Evolutionary conservation across 2,113 vertebrate species (phyloP), one percentile per base, ranked within the genome.

Genomic region (Trachemys scripta): DNA sequence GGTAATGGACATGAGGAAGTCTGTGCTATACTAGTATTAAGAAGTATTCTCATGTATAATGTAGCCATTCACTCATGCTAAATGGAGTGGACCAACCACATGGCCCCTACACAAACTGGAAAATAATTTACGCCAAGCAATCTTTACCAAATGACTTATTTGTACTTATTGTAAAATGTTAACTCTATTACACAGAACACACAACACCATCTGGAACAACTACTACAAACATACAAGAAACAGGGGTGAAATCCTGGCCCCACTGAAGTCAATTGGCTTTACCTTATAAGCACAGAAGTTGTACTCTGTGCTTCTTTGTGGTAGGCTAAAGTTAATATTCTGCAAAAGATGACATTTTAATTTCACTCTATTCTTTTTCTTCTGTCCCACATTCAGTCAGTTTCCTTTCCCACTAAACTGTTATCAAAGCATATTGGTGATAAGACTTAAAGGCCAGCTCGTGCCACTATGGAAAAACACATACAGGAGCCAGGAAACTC

Each of bases 261-360:
- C 27, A 72, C n/a, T 38, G 65, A 72, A 72, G n/a, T 72, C 65
- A 72, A 22, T 19, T 72, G 3, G 65, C 16, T 82, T 83, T 38
- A 95, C 49, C 31, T 62, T 80, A 94, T 49, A 17, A 94, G 69
- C 12, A 83, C 85, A 59, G 31, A 19, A 90, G 95, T 53, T 83
- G 47, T 65, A 81, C 56, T 93, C 92, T 90, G 62, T 56, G 87
- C 47, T 85, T 85, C 76, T 93, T 92, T 82, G 69, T 42, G 75
- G 24, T 6, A 27, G 42, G 24, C 38, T 76, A 25, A 42, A 76
- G 38, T 87, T 90, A 96, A 85, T 85, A 59, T 47, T 87, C 85
- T 80, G 45, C 83, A 59, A 93, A 94, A 84, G 91, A 92, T 0
- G 65, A 85, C 16, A 75, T 72, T 93, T 92, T 54, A 22, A 89